phyloP scores from a whole-genome alignment of 2,113 vertebrate genomes.

The Chauna torquata region DNA sequence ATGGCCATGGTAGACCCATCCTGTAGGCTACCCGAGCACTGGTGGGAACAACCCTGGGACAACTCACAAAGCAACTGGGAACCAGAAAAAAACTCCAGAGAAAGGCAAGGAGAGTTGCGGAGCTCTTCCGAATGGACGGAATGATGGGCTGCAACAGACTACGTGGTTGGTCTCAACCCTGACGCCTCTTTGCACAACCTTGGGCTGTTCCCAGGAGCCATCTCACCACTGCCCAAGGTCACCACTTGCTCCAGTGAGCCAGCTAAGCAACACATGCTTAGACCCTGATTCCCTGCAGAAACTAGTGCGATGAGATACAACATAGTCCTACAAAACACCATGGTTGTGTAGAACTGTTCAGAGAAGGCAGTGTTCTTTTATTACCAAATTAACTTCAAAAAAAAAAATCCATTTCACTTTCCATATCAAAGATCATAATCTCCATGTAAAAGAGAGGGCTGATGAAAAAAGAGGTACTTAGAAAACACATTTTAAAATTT shows the following conservation, averaged over 20 bases:
- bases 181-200: neutral
- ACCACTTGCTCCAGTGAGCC: neutral
- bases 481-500: conserved; percentile 31
- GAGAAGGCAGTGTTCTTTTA: neutral
- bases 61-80: neutral
- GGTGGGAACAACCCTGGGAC: neutral
- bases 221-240: neutral
- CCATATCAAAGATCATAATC: conserved; percentile 15
- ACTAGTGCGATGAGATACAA: neutral
- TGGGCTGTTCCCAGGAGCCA: neutral
- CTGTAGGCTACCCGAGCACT: neutral
- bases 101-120: neutral
- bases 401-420: neutral
- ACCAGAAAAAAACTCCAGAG: neutral
- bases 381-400: conserved; percentile 25
- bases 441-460: neutral
- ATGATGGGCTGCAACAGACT: accelerated
- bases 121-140: neutral
- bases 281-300: neutral
- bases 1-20: neutral
- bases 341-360: accelerated
- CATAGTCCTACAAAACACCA: accelerated
- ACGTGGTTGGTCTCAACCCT: neutral
- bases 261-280: neutral
- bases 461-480: conserved; percentile 21